Percentiles rank a stretch among this genome's conserved stretches.
phyloP scores from a whole-genome alignment of 2,888 invertebrate genomes.

The Psylliodes chrysocephalus region DNA sequence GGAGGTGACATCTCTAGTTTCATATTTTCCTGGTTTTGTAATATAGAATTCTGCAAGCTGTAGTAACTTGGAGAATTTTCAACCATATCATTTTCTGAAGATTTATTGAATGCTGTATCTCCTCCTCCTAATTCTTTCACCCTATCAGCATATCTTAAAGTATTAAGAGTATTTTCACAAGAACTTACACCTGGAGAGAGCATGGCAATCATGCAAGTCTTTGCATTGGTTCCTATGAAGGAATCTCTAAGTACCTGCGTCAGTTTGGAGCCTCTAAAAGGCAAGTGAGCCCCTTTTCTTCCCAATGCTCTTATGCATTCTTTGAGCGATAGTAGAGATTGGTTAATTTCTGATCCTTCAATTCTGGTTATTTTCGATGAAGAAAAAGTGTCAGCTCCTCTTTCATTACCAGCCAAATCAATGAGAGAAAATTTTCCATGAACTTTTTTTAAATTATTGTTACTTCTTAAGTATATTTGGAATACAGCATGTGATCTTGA shows the following conservation, averaged over 20 bases:
- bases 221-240: constrained; percentile 97
- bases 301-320: constrained; percentile 97
- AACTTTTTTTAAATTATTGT: constrained; percentile 77
- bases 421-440: constrained; percentile 99
- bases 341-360: constrained; percentile 97
- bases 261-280: constrained; percentile 96
- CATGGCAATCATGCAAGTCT: constrained; percentile 99
- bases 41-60: constrained; percentile 28
- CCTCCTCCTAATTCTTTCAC: constrained; percentile 93
- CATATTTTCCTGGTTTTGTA: background rate
- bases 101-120: constrained; percentile 62
- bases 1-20: background rate
- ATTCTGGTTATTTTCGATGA: constrained; percentile 93
- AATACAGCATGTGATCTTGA: constrained; percentile 99
- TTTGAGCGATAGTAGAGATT: constrained; percentile 95
- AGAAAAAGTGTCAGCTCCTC: constrained; percentile 97
- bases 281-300: constrained; percentile 94
- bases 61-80: constrained; percentile 34
- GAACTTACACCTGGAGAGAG: constrained; percentile 96
- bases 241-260: constrained; percentile 94
- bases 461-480: constrained; percentile 86
- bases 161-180: constrained; percentile 98
- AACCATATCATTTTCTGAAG: constrained; percentile 29
- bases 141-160: constrained; percentile 95
- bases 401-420: constrained; percentile 96